These are phyloP conservation scores for Scolanthus callimorphus DNA, from an alignment of 92 coral and sea anemone species.

Conservation along the genomic window DNA sequence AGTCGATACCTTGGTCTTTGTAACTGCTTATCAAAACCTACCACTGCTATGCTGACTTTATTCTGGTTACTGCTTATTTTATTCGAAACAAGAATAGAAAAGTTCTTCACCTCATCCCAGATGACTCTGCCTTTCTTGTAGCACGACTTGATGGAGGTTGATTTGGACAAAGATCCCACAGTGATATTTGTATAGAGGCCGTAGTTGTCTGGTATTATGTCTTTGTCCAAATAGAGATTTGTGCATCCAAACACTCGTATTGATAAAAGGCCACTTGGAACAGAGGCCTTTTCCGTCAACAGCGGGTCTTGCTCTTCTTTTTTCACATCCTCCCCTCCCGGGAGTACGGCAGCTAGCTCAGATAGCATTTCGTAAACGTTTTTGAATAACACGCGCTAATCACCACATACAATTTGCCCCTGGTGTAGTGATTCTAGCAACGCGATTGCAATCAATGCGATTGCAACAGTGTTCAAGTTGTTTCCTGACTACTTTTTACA, in stretches of 20 bases:
- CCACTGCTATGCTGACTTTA: slow-evolving; percentile 71
- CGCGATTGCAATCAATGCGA: too few species aligned
- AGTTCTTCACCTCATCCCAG: slow-evolving; percentile 91
- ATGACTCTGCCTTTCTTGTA: slow-evolving; percentile 82
- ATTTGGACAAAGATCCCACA: slow-evolving; percentile 69
- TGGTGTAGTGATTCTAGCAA: too few species aligned
- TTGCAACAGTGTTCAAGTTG: too few species aligned
- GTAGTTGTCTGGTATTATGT: slow-evolving; percentile 74
- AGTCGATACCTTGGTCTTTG: slow-evolving; percentile 69
- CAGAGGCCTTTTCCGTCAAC: slow-evolving; percentile 52
- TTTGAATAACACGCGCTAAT: too few species aligned
- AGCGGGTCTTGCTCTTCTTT: slow-evolving; percentile 65
- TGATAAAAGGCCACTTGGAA: slow-evolving; percentile 80
- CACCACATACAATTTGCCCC: too few species aligned
- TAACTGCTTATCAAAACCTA: slow-evolving; percentile 75
- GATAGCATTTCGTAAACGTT: too few species aligned
- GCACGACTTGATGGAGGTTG: slow-evolving; percentile 74
- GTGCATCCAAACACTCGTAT: slow-evolving; percentile 90
- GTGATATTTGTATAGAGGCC: slow-evolving; percentile 77
- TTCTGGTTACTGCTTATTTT: slow-evolving; percentile 54
- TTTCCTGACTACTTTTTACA: too few species aligned
- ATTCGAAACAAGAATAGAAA: slow-evolving; percentile 61
- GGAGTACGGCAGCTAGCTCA: too few species aligned
- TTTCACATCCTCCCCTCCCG: too few species aligned
- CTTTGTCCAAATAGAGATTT: slow-evolving; percentile 76